Percentiles rank a stretch among this genome's conserved stretches.
Evolutionary conservation across 2,797 vertebrate genomes (phyloP).

Genomic region (Eupleurogrammus muticus): DNA sequence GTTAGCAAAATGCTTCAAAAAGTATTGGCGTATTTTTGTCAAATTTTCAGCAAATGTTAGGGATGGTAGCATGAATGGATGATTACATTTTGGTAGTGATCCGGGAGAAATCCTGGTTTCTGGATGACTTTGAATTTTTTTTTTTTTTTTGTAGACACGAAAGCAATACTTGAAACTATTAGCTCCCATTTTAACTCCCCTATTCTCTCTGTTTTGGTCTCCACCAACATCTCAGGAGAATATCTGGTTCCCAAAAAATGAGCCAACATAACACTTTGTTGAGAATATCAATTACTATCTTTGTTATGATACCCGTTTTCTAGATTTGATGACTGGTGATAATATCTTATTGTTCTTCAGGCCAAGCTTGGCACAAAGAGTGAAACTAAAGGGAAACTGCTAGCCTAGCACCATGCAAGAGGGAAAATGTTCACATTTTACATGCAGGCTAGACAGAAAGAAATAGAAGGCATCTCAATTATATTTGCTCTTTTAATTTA

Average conservation of each 20-base stretch:
- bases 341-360: not conserved
- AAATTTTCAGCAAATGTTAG: too few relatives aligned
- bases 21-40: too few relatives aligned
- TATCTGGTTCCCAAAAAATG: not conserved
- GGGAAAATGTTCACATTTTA: not conserved
- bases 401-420: not conserved
- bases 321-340: not conserved
- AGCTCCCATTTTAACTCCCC: too few relatives aligned
- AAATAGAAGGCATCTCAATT: not conserved
- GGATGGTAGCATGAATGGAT: too few relatives aligned
- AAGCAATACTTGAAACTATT: too few relatives aligned
- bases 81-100: too few relatives aligned
- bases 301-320: too few relatives aligned
- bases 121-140: too few relatives aligned
- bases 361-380: slow-evolving; percentile 1
- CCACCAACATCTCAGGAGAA: too few relatives aligned
- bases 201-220: too few relatives aligned
- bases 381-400: not conserved
- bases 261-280: not conserved
- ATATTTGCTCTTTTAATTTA: not conserved
- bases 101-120: too few relatives aligned
- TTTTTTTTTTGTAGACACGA: not conserved
- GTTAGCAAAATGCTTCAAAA: too few relatives aligned
- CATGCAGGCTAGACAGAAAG: slow-evolving; percentile 1
- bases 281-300: slow-evolving; percentile 1